A percentile compares a stretch with the other conserved stretches of the same genome.
Evolutionary conservation across 2,113 vertebrate species (phyloP).

Genomic region (Oxyruncus cristatus): DNA sequence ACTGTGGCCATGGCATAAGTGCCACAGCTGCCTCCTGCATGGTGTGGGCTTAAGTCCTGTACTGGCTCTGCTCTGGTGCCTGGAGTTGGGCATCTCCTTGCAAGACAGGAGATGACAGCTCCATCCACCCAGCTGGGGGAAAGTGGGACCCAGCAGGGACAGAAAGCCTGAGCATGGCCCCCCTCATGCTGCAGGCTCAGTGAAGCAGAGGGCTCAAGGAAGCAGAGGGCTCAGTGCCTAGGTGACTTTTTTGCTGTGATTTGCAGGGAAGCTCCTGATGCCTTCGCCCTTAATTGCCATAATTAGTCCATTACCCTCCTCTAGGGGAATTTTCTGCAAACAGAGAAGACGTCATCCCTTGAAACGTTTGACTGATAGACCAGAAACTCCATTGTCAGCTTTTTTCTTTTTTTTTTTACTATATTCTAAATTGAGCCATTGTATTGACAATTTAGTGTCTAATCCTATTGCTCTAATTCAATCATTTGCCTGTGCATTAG

Average conservation of each 20-base stretch:
- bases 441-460: constrained; percentile 36
- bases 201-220: neutral
- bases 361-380: constrained; percentile 49
- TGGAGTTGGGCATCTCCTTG: too few species aligned
- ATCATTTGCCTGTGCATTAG: constrained; percentile 60
- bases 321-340: neutral
- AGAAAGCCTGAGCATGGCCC: neutral
- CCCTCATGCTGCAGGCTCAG: neutral
- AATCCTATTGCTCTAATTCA: constrained; percentile 65
- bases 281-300: constrained; percentile 39
- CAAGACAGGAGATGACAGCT: neutral
- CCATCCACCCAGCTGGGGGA: rapidly evolving
- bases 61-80: rapidly evolving
- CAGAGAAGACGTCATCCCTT: constrained; percentile 22
- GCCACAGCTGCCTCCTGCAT: rapidly evolving
- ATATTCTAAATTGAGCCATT: neutral
- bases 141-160: neutral
- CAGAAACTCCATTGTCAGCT: constrained; percentile 42
- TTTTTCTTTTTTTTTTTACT: neutral
- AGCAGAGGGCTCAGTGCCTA: neutral
- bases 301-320: constrained; percentile 44
- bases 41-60: neutral
- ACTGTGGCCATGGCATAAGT: neutral
- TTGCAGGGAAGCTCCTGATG: constrained; percentile 16
- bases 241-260: neutral